Base-by-base conservation (phyloP, 2,888 invertebrate species). In the Metopia argyrocephala region DNA sequence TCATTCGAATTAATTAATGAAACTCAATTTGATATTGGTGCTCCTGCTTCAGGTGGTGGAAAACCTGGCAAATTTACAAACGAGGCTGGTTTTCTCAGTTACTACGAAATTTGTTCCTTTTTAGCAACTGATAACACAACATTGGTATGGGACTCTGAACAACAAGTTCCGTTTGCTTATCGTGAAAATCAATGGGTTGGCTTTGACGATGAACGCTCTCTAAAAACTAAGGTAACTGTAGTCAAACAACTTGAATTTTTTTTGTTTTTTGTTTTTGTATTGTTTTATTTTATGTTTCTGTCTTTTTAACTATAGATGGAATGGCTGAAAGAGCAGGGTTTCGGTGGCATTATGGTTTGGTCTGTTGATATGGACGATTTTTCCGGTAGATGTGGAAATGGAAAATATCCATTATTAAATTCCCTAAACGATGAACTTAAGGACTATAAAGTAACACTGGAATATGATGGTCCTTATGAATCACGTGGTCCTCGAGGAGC, bases 291-390 rank as follows among this genome's bases (percentile, higher is more conserved):
- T 31, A 31, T 31, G 9, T 0, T 15, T 15, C 9, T 70, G 56
- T 38, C 0, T 38, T 5, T 1, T 25, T n/a, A 25, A 15, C 20
- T 86, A 2, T 88, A 97, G 97, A 96, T 96, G 94, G 94, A 95
- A 76, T 98, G 97, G 97, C 92, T 97, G 78, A 97, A 96, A 89
- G 96, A 97, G 87, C 96, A 96, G 93, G 97, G 96, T 27, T 97
- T 97, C 84, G 98, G 97, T 50, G 98, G 98, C 21, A 96, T 98
- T 74, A 98, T 98, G 97, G 95, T 98, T 64, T 98, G 98, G 98
- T 97, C 97, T 0, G 93, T 98, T 27, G 98, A 98, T 87, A 91
- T 98, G 96, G 98, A 98, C 87, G 98, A 98, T 90, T 98, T 98
- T 92, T 92, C 94, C 83, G 97, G 97, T 9, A 93, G 94, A 9